Conservation (phyloP, 2,888 invertebrate genomes). For the Trisateles emortualis region DNA sequence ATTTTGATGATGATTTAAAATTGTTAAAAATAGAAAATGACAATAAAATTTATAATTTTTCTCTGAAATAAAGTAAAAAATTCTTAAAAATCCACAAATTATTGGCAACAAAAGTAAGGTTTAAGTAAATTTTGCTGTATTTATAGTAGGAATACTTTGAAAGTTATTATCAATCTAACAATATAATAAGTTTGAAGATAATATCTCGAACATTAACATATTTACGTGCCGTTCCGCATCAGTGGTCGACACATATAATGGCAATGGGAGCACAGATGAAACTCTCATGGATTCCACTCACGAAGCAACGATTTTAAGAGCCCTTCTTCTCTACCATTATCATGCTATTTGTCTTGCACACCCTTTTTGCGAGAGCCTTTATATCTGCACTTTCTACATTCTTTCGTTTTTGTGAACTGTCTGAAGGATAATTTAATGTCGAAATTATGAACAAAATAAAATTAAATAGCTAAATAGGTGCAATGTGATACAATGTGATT, state of each 20-base stretch:
- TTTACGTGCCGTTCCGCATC: conserved; percentile 31
- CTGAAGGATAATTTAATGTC: too few relatives aligned
- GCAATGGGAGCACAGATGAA: conserved; percentile 43
- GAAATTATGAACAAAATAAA: too few relatives aligned
- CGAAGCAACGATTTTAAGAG: conserved; percentile 65
- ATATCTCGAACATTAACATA: conserved; percentile 30
- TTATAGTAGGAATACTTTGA: too few relatives aligned
- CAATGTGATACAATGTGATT: too few relatives aligned
- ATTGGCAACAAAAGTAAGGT: too few relatives aligned
- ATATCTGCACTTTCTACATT: conserved; percentile 33
- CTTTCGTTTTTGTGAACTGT: conserved; percentile 23
- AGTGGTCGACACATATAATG: conserved; percentile 24
- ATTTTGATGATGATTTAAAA: too few relatives aligned
- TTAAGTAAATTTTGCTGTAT: too few relatives aligned
- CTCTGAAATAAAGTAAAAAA: too few relatives aligned
- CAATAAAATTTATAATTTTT: too few relatives aligned
- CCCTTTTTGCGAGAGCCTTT: conserved; percentile 43
- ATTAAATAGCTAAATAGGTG: too few relatives aligned
- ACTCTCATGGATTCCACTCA: conserved; percentile 64
- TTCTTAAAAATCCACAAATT: too few relatives aligned
- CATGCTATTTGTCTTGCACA: conserved; percentile 67
- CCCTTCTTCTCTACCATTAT: conserved; percentile 63
- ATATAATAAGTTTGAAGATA: neutral
- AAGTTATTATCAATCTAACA: neutral
- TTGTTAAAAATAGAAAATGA: too few relatives aligned